Conservation (phyloP, 1,140 invertebrate species). For the Drosophila equinoxialis region DNA sequence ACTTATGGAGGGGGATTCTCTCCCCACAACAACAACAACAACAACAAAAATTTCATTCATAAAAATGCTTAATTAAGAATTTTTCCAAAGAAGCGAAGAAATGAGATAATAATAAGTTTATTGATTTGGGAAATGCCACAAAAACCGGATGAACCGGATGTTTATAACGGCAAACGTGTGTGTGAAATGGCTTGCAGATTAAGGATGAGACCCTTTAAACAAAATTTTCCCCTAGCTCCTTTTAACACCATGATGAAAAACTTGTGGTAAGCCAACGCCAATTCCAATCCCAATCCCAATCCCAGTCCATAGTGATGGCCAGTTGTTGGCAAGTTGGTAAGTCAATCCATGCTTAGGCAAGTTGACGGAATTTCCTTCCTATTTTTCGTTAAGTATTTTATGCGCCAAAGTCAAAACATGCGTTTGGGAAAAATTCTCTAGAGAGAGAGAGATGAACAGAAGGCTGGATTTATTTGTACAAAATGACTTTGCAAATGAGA, state of each 20-base stretch:
- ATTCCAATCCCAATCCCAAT: too few relatives aligned
- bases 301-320: too few relatives aligned
- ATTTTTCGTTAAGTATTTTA: constrained; percentile 12
- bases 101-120: constrained; percentile 74
- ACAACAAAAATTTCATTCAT: constrained; percentile 57
- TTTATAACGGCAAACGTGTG: constrained; percentile 69
- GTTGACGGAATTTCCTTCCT: constrained; percentile 55
- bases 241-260: too few relatives aligned
- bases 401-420: constrained; percentile 77
- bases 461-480: constrained; percentile 82
- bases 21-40: too few relatives aligned
- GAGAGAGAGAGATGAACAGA: constrained; percentile 12
- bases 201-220: constrained; percentile 27
- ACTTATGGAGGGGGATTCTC: not conserved
- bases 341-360: constrained; percentile 71
- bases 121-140: constrained; percentile 79
- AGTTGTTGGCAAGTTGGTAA: constrained; percentile 73
- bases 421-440: constrained; percentile 44
- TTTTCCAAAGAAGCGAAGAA: constrained; percentile 67
- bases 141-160: constrained; percentile 75
- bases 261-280: not conserved
- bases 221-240: too few relatives aligned
- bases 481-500: constrained; percentile 83
- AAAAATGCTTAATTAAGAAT: constrained; percentile 75
- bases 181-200: constrained; percentile 69